phyloP scores from a whole-genome alignment of 2,888 invertebrate species.

The Oscheius sp. region DNA sequence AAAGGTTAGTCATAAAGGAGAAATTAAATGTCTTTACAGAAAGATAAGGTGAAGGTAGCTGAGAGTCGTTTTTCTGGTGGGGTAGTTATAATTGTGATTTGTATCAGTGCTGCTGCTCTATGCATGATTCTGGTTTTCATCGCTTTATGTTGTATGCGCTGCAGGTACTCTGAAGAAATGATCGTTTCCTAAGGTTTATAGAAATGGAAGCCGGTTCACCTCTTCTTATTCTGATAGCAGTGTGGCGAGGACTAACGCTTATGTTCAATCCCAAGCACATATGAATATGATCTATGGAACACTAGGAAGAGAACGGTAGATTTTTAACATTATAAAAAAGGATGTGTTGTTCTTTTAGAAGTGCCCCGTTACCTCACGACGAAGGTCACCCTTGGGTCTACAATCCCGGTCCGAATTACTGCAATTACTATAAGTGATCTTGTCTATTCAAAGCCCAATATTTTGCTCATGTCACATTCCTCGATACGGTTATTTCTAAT shows the following conservation, averaged over 20 bases:
- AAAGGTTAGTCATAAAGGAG: neutral
- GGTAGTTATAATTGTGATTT: constrained; percentile 55
- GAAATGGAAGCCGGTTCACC: constrained; percentile 35
- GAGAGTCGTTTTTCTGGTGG: constrained; percentile 40
- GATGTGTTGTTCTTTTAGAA: constrained; percentile 34
- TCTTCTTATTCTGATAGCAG: constrained; percentile 45
- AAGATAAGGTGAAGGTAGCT: constrained; percentile 15
- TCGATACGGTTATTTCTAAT: constrained; percentile 20
- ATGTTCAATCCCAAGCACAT: constrained; percentile 59
- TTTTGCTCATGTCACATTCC: constrained; percentile 29
- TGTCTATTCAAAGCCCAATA: neutral
- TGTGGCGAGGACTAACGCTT: constrained; percentile 61
- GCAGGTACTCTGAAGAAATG: constrained; percentile 43
- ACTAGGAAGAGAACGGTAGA: constrained; percentile 18
- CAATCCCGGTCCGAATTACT: constrained; percentile 57
- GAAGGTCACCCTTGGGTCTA: constrained; percentile 64
- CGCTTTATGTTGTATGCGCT: constrained; percentile 64
- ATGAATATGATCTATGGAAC: constrained; percentile 56
- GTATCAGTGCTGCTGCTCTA: constrained; percentile 35
- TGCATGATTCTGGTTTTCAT: constrained; percentile 66
- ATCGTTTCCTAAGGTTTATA: neutral
- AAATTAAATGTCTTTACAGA: constrained; percentile 1
- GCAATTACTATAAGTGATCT: constrained; percentile 54
- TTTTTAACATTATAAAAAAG: neutral
- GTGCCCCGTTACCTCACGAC: constrained; percentile 37